These are phyloP conservation scores for Nymphalis urticae DNA, from an alignment of 2,888 invertebrate genomes.

Conservation along the genomic window DNA sequence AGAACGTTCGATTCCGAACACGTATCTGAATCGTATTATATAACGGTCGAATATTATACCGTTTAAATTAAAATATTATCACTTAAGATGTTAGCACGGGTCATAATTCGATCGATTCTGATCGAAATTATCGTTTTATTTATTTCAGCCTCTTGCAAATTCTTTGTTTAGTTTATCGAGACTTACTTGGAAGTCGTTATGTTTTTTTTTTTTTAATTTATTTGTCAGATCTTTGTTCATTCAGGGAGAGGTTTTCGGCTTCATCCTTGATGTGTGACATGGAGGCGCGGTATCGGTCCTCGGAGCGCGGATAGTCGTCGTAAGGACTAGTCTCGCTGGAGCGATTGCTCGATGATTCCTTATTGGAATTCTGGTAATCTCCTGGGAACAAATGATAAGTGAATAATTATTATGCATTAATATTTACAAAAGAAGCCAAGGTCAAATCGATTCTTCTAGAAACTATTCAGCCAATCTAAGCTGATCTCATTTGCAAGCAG, in stretches of 20 bases:
- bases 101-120: conserved; percentile 23
- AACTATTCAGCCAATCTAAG: too few species aligned
- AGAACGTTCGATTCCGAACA: conserved; percentile 17
- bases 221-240: conserved; percentile 78
- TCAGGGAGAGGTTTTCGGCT: conserved; percentile 77
- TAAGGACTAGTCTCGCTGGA: conserved; percentile 74
- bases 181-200: conserved; percentile 7
- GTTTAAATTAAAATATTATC: background rate
- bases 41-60: conserved; percentile 1
- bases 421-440: background rate
- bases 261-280: conserved; percentile 76
- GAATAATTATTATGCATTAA: background rate
- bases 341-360: conserved; percentile 71
- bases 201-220: conserved; percentile 45
- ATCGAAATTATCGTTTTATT: conserved; percentile 9
- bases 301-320: conserved; percentile 69
- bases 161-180: conserved; percentile 4
- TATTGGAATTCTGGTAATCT: conserved; percentile 69
- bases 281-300: conserved; percentile 70
- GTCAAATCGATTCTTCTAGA: too few species aligned
- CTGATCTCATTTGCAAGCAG: too few species aligned
- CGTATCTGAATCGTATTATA: background rate
- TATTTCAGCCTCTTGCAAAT: conserved; percentile 32
- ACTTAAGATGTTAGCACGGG: conserved; percentile 7
- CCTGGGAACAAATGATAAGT: background rate